These are phyloP conservation scores for Tricholauxania praeusta DNA, from an alignment of 2,888 invertebrate species.

Conservation along the genomic window DNA sequence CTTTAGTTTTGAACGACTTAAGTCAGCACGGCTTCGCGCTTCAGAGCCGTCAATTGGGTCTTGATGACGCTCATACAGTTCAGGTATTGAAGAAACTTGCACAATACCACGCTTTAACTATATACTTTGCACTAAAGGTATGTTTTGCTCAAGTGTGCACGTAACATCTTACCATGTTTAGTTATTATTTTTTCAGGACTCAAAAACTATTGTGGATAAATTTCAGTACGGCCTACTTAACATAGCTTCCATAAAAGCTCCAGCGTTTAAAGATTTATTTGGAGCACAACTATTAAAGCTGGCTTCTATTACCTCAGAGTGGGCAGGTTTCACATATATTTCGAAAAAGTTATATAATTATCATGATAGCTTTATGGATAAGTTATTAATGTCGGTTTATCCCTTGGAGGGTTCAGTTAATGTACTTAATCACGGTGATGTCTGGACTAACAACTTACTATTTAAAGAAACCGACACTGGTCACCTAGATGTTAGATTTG, in stretches of 20 bases:
- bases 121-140: conserved; percentile 70
- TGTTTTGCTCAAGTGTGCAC: not conserved
- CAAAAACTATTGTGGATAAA: conserved; percentile 52
- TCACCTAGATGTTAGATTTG: conserved; percentile 63
- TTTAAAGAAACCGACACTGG: conserved; percentile 60
- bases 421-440: conserved; percentile 71
- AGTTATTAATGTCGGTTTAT: conserved; percentile 57
- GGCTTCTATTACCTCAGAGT: conserved; percentile 53
- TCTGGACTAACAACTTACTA: conserved; percentile 71
- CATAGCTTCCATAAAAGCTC: conserved; percentile 59
- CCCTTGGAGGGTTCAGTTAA: conserved; percentile 57
- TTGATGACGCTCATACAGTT: conserved; percentile 69
- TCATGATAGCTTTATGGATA: conserved; percentile 58
- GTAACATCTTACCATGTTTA: too few relatives aligned
- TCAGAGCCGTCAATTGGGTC: conserved; percentile 69
- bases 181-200: conserved; percentile 45
- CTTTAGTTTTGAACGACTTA: conserved; percentile 65
- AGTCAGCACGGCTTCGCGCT: conserved; percentile 69
- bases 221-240: conserved; percentile 61
- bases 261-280: conserved; percentile 59
- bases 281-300: conserved; percentile 62
- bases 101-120: conserved; percentile 71
- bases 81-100: conserved; percentile 70
- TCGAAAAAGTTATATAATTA: conserved; percentile 58
- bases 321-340: conserved; percentile 53